A percentile compares a stretch with the other conserved stretches of the same genome.
These are phyloP conservation scores for Gymnorhina tibicen DNA, from an alignment of 2,113 vertebrate species.

Conservation along the genomic window DNA sequence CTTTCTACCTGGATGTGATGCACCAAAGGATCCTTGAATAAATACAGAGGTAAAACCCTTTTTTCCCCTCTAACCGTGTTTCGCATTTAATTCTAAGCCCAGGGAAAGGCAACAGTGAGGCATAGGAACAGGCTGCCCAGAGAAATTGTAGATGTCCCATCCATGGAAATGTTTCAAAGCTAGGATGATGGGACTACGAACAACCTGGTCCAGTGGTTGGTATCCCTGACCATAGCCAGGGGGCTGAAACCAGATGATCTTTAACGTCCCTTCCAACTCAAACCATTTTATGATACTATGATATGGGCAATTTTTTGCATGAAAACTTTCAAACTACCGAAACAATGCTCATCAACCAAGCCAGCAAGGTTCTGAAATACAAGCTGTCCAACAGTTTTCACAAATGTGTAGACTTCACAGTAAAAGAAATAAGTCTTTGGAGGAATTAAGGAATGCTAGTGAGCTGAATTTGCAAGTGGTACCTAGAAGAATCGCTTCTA, in stretches of 20 bases:
- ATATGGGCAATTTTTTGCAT: neutral
- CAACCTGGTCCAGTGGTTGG: neutral
- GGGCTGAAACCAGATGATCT: neutral
- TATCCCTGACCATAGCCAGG: neutral
- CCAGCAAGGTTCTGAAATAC: neutral
- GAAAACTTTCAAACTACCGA: neutral
- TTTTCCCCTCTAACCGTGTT: too few species aligned
- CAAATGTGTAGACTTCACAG: neutral
- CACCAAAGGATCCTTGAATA: too few species aligned
- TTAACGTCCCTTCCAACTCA: neutral
- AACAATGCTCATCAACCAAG: neutral
- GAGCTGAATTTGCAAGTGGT: neutral
- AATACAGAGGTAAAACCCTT: too few species aligned
- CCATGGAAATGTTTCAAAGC: neutral
- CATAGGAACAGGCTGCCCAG: neutral
- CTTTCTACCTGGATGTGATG: too few species aligned
- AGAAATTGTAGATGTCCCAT: neutral
- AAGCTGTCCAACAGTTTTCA: neutral
- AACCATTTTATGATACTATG: neutral
- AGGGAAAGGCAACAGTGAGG: too few species aligned
- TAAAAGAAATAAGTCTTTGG: neutral
- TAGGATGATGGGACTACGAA: neutral
- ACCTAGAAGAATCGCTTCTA: neutral
- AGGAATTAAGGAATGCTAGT: neutral
- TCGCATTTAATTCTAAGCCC: too few species aligned